These are phyloP conservation scores for Itoplectis maculator DNA, from an alignment of 2,888 invertebrate genomes.

Conservation along the genomic window DNA sequence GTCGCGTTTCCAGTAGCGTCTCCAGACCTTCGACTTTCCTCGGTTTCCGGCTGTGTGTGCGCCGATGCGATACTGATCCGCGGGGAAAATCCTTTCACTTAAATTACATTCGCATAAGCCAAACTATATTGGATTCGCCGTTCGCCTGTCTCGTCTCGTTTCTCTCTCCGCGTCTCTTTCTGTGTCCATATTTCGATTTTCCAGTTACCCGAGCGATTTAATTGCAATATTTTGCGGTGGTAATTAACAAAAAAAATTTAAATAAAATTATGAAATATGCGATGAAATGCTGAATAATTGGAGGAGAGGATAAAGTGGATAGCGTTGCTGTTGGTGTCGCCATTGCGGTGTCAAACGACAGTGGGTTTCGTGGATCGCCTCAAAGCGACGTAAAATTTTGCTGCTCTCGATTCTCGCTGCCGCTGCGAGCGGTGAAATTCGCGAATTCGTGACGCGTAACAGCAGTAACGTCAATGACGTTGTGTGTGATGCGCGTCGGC, in stretches of 20 bases:
- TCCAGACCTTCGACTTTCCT: conserved; percentile 46
- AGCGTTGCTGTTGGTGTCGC: neutral
- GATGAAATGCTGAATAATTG: neutral
- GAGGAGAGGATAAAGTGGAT: neutral
- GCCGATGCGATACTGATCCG: neutral
- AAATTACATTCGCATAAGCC: conserved; percentile 45
- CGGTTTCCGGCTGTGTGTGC: neutral
- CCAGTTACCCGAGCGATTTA: conserved; percentile 18
- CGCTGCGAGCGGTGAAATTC: conserved; percentile 14
- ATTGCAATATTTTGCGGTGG: neutral
- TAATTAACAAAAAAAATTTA: too few species aligned
- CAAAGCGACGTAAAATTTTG: conserved; percentile 30
- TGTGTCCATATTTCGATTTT: neutral
- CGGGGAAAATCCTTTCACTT: conserved; percentile 47
- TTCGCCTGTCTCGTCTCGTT: neutral
- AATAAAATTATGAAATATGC: too few species aligned
- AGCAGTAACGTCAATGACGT: conserved; percentile 30
- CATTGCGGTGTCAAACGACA: neutral
- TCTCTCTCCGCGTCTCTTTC: neutral
- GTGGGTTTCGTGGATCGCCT: neutral
- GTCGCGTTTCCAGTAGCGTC: neutral
- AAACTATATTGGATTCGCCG: conserved; percentile 19
- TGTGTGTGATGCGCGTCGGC: neutral
- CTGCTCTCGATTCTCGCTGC: conserved; percentile 4
- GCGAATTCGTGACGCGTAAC: conserved; percentile 24